Conservation (phyloP, 2,113 vertebrate genomes). For the Myxocyprinus asiaticus region DNA sequence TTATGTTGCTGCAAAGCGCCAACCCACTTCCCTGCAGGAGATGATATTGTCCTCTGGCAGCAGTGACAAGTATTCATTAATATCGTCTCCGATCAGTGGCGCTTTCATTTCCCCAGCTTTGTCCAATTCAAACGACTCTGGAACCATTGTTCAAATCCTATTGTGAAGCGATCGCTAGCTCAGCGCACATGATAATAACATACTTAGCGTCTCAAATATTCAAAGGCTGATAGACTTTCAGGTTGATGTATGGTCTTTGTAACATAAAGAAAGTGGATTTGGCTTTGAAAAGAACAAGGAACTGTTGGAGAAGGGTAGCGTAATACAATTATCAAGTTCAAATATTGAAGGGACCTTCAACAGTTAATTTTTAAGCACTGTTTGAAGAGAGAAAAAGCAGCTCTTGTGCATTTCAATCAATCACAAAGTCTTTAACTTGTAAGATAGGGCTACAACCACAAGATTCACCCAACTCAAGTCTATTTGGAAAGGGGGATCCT, state of each 20-base stretch:
- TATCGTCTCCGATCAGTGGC: conserved; percentile 22
- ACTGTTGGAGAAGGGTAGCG: not conserved
- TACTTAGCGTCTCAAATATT: not conserved
- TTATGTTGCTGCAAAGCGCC: not conserved
- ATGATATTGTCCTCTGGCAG: conserved; percentile 22
- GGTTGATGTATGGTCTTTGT: conserved; percentile 5
- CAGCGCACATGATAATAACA: not conserved
- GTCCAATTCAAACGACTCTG: conserved; percentile 10
- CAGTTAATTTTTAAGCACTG: not conserved
- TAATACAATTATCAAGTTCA: conserved; percentile 1
- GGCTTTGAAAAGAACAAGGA: not conserved
- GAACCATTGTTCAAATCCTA: conserved; percentile 27
- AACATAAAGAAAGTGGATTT: not conserved
- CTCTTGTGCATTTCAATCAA: too few species aligned
- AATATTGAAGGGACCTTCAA: conserved; percentile 14
- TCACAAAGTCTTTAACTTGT: too few species aligned
- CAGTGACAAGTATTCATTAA: conserved; percentile 47
- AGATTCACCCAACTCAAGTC: too few species aligned
- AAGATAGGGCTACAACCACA: too few species aligned
- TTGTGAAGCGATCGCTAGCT: conserved; percentile 5
- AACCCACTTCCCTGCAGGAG: conserved; percentile 14
- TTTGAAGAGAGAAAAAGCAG: conserved; percentile 5
- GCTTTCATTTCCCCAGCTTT: conserved; percentile 34
- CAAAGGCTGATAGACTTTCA: not conserved
- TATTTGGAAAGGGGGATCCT: too few species aligned